Conservation (phyloP, 2,888 invertebrate genomes). For the Acronicta alni region DNA sequence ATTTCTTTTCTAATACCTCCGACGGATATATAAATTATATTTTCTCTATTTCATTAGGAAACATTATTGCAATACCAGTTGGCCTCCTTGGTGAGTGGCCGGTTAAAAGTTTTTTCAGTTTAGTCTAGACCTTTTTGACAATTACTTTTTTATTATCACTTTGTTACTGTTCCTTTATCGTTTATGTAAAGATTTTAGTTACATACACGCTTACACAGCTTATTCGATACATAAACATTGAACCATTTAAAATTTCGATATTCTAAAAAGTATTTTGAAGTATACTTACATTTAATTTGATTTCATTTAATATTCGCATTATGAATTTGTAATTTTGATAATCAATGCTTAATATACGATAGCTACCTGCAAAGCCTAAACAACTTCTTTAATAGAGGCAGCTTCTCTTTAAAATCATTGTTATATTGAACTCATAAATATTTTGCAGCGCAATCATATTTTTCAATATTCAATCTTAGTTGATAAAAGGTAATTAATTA, state of each 20-base stretch:
- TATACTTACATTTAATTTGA: slow-evolving; percentile 35
- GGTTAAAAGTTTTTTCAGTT: slow-evolving; percentile 67
- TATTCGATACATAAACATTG: slow-evolving; percentile 64
- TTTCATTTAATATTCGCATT: slow-evolving; percentile 37
- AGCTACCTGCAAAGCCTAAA: slow-evolving; percentile 40
- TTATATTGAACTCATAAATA: slow-evolving; percentile 48
- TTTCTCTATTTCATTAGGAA: slow-evolving; percentile 85
- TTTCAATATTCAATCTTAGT: slow-evolving; percentile 48
- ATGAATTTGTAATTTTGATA: slow-evolving; percentile 42
- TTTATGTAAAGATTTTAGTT: slow-evolving; percentile 60
- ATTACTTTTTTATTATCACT: slow-evolving; percentile 57
- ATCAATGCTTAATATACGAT: slow-evolving; percentile 45
- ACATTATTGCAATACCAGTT: slow-evolving; percentile 88
- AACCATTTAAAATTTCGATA: slow-evolving; percentile 42
- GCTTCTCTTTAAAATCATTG: slow-evolving; percentile 52
- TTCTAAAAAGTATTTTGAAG: slow-evolving; percentile 42
- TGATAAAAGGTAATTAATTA: slow-evolving; percentile 24
- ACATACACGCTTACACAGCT: slow-evolving; percentile 79
- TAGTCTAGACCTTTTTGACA: slow-evolving; percentile 68
- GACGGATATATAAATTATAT: slow-evolving; percentile 63
- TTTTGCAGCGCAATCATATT: slow-evolving; percentile 56
- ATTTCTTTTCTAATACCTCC: slow-evolving; percentile 48
- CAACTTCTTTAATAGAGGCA: slow-evolving; percentile 34
- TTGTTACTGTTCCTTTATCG: slow-evolving; percentile 47
- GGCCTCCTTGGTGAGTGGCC: slow-evolving; percentile 88